Base-by-base conservation (phyloP, 2,113 vertebrate species). In the Spheniscus mendiculus region DNA sequence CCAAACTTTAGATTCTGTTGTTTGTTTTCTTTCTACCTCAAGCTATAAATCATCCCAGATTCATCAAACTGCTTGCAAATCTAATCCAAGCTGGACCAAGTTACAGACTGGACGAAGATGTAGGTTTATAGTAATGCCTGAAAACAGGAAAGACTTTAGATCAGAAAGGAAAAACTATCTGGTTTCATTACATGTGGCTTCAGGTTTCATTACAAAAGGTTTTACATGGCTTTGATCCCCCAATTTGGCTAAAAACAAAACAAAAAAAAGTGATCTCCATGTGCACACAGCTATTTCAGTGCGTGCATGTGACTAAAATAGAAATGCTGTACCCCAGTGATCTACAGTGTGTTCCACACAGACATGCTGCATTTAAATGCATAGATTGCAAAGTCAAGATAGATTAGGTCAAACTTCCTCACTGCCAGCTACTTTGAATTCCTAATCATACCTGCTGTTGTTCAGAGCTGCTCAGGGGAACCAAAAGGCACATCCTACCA, bases 81-180 rank as follows among this genome's bases (percentile, higher is more conserved):
- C 70, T 93, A 91, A 95, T 96, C 87, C 89, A 96, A 90, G 73
- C 91, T 94, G 95, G 87, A 89, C 83, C 53, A 96, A 72, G 83
- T 96, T 96, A 95, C 91, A 86, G 89, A 61, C 87, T 88, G 73
- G 91, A 84, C 91, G 70, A 85, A 95, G 87, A 87, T 85, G 81
- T 58, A 93, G 82, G 87, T 97, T 97, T 96, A 97, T 91, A 96
- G 93, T 89, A 96, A 96, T 91, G 94, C 76, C 63, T 95, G 91
- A 93, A 94, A 97, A 90, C 95, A 97, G 95, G 95, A 97, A 96
- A 91, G 91, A 90, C 87, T 96, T 97, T 88, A 97, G 91, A 94
- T 96, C 91, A 95, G 93, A 96, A 94, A 96, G 74, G 82, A 91
- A 95, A 95, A 94, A 62, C 95, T 97, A 94, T 97, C 93, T 85